phyloP scores from a whole-genome alignment of 2,797 vertebrate species.

The Tenualosa thibaudeaui region DNA sequence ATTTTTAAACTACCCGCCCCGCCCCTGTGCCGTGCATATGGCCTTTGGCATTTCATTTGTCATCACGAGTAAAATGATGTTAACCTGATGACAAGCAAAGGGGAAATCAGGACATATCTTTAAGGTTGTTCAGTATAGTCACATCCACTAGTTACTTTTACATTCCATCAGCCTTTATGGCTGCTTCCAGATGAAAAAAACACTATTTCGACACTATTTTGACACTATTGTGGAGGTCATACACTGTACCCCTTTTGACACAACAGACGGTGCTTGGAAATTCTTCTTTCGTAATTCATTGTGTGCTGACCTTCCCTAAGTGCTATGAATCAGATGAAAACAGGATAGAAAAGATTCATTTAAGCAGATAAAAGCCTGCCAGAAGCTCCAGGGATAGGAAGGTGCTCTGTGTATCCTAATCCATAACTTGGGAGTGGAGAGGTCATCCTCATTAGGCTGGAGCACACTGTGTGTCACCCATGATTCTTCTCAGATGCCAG shows the following conservation, averaged over 20 bases:
- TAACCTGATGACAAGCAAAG: neutral
- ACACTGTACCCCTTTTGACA: neutral
- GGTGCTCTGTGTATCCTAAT: neutral
- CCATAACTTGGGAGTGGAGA: neutral
- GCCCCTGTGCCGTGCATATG: no score
- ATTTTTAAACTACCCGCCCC: no score
- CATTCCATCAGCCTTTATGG: neutral
- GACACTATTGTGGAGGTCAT: neutral
- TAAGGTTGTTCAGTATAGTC: no score
- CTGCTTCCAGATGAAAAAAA: neutral
- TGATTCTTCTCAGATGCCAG: neutral
- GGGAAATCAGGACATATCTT: neutral
- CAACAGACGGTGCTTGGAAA: neutral
- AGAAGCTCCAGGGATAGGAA: neutral
- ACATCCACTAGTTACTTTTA: neutral
- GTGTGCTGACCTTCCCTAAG: neutral
- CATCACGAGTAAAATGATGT: neutral
- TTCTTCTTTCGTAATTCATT: slow-evolving; percentile 9
- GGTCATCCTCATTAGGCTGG: neutral
- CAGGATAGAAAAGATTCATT: neutral
- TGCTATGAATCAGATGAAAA: neutral
- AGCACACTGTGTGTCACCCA: neutral
- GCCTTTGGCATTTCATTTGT: neutral
- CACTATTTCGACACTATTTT: no score
- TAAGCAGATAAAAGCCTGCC: neutral